Evolutionary conservation across 64 coral and sea anemone genomes (phyloP).

Genomic region (Montipora efflorescens): DNA sequence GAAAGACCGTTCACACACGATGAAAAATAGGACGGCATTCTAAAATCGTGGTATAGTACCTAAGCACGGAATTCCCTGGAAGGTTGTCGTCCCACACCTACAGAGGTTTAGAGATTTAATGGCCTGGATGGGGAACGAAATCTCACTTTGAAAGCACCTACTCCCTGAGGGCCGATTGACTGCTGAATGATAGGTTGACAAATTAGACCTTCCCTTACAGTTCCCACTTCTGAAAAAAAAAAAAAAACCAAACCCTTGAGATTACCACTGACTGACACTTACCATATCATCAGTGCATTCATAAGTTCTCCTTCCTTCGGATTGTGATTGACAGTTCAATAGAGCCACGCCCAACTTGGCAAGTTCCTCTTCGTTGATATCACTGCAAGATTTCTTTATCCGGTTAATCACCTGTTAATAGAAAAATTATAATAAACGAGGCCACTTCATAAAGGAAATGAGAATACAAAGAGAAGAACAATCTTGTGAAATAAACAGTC

Average conservation of each 20-base stretch:
- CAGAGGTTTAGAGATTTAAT: too few species aligned
- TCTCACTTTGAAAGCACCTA: neutral
- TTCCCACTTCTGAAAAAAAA: too few species aligned
- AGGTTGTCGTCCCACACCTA: too few species aligned
- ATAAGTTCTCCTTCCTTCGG: constrained; percentile 82
- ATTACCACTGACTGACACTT: constrained; percentile 21
- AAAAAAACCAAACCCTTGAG: neutral
- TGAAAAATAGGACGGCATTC: too few species aligned
- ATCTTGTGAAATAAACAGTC: neutral
- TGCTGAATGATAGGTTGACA: neutral
- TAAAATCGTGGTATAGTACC: too few species aligned
- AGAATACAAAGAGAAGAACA: neutral
- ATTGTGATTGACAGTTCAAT: constrained; percentile 96
- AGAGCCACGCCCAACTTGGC: constrained; percentile 92
- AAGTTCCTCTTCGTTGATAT: constrained; percentile 94
- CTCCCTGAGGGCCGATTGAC: neutral
- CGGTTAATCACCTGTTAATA: constrained; percentile 83
- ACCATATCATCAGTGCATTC: constrained; percentile 95
- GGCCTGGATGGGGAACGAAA: too few species aligned
- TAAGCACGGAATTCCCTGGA: too few species aligned
- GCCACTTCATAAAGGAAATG: neutral
- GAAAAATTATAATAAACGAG: neutral
- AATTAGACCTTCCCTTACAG: too few species aligned
- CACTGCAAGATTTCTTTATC: constrained; percentile 92
- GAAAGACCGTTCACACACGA: too few species aligned